Base-by-base conservation (phyloP, 2,888 invertebrate species). In the Polydrusus tereticollis region DNA sequence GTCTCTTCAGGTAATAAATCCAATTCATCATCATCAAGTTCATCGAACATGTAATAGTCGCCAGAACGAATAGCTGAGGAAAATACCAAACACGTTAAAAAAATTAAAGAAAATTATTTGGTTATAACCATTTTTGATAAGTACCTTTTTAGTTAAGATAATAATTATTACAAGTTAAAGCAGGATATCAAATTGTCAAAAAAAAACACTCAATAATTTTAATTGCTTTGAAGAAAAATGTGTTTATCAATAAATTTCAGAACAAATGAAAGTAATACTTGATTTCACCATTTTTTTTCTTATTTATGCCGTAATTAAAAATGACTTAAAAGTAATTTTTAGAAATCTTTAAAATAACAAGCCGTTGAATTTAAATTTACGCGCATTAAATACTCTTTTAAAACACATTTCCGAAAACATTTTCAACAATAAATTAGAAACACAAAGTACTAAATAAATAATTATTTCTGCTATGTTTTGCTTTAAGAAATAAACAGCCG, bases 21-120 rank as follows among this genome's bases (percentile, higher is more conserved):
- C 76, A 91, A 82, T 75, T 93, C 89, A 45, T 94, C 93, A 78
- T 94, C 94, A 80, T 94, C 93, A 82, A 94, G 90, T 78, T 98
- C 97, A 82, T 98, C 98, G 87, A 99, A 99, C 97, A 99, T 97
- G 87, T 98, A 99, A 87, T 99, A 99, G 87, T 99, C 99, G 16
- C 99, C 99, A 72, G 98, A 98, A 62, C 98, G 92, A 71, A 99
- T 93, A 62, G 99, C 99, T 99, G 29, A 45, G 12, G n/a, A 63
- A 62, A 47, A 33, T 16, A 60, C 23, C n/a, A 55, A 23, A 23
- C 0, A 29, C 12, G 29, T 43, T 33, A 29, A 62, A 20, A 62
- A 18, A 36, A 3, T 1, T 33, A 0, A 26, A 16, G 20, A 16
- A n/a, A 29, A 29, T 29, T 14, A 3, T 8, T 4, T 14, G 6